Evolutionary conservation across 2,113 vertebrate genomes (phyloP), one percentile per base, ranked within the genome.

Genomic region (Tor tambroides): DNA sequence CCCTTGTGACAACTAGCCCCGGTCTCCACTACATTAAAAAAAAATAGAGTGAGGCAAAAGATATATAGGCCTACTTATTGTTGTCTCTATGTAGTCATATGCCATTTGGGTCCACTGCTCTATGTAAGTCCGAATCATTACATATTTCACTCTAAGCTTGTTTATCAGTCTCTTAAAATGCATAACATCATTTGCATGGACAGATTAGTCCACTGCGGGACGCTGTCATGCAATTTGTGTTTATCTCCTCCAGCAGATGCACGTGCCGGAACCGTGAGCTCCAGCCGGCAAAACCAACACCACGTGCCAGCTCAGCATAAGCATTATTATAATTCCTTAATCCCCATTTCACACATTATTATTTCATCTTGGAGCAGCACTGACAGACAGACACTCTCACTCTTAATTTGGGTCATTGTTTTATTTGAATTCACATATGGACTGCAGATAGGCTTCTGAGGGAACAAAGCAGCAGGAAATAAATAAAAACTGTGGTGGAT

Each of bases 141-240:
- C 15, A 51, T 54, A 54, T 56, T 54, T 38, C 30, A 59, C 10
- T 6, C 0, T 80, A 35, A 54, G 21, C 51, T 32, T 78, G 46
- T 19, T 59, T 23, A 32, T 79, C 28, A 59, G 30, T 59, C 51
- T 80, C 51, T 59, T 59, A 30, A 80, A 59, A 59, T n/a, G 11
- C 77, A 61, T 80, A 61, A 38, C 51, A n/a, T 59, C 17, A 80
- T 80, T 80, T 80, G 51, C 77, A 61, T 38, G 77, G 5, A 15
- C 21, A 80, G 30, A 35, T 61, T 80, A 80, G 46, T 80, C 10
- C 51, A 23, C 51, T 59, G 17, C 19, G n/a, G 77, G 51, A 80
- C 17, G 19, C 76, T 59, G 30, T 80, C 43, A 12, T 46, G 43
- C 10, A 46, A 3, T 46, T 46, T 12, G 43, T 46, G 2, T 46